Evolutionary conservation across 2,797 vertebrate species (phyloP).

Genomic region (Manis pentadactyla): DNA sequence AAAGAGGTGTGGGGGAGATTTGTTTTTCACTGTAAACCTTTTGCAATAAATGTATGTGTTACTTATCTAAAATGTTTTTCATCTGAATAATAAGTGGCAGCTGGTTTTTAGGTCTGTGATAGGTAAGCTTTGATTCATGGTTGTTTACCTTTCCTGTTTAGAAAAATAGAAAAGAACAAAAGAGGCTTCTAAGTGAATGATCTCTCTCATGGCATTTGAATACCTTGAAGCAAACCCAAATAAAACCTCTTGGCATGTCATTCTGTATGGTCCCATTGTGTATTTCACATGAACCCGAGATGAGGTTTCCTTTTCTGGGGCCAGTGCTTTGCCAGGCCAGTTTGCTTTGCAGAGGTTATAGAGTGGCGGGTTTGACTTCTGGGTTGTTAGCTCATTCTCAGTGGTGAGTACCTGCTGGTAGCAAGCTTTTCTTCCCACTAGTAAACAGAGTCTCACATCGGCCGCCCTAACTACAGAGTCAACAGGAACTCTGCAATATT

Average conservation of each 20-base stretch:
- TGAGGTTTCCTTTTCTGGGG: neutral
- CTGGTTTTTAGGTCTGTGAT: neutral
- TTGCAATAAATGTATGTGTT: neutral
- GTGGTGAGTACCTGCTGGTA: constrained; percentile 73
- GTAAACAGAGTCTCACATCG: constrained; percentile 73
- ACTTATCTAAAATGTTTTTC: neutral
- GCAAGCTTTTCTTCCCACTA: constrained; percentile 58
- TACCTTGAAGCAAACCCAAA: neutral
- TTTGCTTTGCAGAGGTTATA: neutral
- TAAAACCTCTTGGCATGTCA: neutral
- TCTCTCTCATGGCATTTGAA: neutral
- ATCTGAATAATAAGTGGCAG: neutral
- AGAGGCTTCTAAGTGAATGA: neutral
- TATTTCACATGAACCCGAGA: fast-evolving
- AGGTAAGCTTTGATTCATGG: constrained; percentile 6
- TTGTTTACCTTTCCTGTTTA: constrained; percentile 11
- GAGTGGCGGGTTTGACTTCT: neutral
- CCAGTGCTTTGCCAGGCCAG: neutral
- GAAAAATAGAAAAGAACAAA: constrained; percentile 18
- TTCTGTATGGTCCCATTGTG: fast-evolving
- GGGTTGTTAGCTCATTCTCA: neutral
- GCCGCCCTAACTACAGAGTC: constrained; percentile 56
- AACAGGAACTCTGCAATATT: constrained; percentile 69
- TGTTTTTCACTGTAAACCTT: constrained; percentile 37
- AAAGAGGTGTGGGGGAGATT: neutral